Conservation (phyloP, 2,888 invertebrate genomes). For the Nephrotoma appendiculata region DNA sequence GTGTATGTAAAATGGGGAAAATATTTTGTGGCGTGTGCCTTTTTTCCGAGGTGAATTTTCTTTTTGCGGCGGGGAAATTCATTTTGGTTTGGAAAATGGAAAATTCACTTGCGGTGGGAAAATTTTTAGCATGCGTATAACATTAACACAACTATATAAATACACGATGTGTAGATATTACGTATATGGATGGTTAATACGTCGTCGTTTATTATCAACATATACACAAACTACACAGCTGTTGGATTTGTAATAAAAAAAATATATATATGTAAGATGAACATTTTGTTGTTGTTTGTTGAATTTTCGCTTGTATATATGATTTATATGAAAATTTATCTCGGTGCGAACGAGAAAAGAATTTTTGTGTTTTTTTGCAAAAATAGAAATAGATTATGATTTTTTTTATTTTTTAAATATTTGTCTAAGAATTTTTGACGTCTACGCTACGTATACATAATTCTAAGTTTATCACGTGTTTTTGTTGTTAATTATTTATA, state of each 20-base stretch:
- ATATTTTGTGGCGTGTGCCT: neutral
- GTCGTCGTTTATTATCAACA: neutral
- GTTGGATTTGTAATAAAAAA: neutral
- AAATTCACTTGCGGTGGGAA: neutral
- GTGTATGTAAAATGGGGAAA: neutral
- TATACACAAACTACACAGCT: neutral
- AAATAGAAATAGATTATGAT: neutral
- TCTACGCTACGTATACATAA: neutral
- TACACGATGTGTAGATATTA: neutral
- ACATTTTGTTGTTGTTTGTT: neutral
- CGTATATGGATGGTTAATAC: neutral
- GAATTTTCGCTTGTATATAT: neutral
- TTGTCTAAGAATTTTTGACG: neutral
- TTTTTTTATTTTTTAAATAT: neutral
- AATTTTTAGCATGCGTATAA: neutral
- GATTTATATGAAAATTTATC: neutral
- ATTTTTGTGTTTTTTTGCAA: neutral
- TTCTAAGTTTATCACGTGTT: neutral
- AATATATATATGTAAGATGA: neutral
- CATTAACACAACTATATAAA: neutral
- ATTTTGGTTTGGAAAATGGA: neutral
- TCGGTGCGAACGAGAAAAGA: neutral
- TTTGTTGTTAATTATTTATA: neutral
- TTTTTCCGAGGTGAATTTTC: neutral
- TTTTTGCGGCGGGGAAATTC: neutral